Conservation (phyloP, 2,113 vertebrate species). For the Coregonus clupeaformis region DNA sequence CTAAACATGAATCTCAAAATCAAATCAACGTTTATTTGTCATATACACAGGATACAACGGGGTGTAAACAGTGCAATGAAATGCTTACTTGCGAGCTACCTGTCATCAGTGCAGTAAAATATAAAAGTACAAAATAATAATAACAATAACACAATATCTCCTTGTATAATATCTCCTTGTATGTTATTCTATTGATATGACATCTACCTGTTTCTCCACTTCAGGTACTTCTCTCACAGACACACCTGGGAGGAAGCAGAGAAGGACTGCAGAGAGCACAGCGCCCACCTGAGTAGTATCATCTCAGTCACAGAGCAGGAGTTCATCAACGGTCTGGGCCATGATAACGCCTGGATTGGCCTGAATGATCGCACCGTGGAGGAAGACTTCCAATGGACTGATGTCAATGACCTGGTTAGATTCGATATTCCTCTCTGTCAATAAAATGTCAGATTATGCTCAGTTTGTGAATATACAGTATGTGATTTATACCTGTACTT, state of each 20-base stretch:
- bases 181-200: too few relatives aligned
- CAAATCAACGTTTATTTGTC: too few relatives aligned
- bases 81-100: too few relatives aligned
- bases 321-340: conserved; percentile 93
- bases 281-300: conserved; percentile 88
- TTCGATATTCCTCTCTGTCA: not conserved
- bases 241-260: conserved; percentile 96
- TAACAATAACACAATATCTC: too few relatives aligned
- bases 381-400: conserved; percentile 96
- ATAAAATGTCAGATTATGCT: not conserved
- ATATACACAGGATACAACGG: too few relatives aligned
- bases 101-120: too few relatives aligned
- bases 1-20: too few relatives aligned
- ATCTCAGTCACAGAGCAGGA: conserved; percentile 82
- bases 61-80: too few relatives aligned
- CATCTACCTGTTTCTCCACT: not conserved
- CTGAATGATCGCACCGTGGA: conserved; percentile 94
- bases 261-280: conserved; percentile 88
- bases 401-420: conserved; percentile 85
- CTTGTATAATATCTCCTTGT: too few relatives aligned
- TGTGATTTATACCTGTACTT: not conserved
- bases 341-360: conserved; percentile 94
- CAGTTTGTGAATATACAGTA: too few relatives aligned
- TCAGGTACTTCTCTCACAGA: conserved; percentile 82
- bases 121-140: too few relatives aligned